Evolutionary conservation across 2,113 vertebrate genomes (phyloP).

Genomic region (Mormyrus iriodes): DNA sequence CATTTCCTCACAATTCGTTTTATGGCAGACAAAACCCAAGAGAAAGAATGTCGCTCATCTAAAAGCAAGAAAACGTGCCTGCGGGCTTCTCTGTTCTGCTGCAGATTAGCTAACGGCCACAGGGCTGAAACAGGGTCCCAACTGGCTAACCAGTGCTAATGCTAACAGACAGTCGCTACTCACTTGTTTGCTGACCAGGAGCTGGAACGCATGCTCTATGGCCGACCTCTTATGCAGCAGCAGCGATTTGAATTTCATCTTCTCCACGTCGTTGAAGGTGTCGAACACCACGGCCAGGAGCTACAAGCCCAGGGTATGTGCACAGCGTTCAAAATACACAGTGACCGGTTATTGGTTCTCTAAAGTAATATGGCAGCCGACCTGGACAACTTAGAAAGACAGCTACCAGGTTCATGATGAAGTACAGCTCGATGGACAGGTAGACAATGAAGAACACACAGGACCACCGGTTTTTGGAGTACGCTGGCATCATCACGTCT

Average conservation of each 20-base stretch:
- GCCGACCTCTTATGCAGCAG: constrained; percentile 89
- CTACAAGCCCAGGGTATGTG: constrained; percentile 43
- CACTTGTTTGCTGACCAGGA: constrained; percentile 84
- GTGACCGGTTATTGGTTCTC: neutral
- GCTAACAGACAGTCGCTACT: neutral
- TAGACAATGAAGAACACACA: constrained; percentile 98
- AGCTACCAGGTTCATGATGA: constrained; percentile 94
- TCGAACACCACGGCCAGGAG: constrained; percentile 96
- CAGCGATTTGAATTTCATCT: constrained; percentile 94
- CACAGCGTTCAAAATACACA: neutral
- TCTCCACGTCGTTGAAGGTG: constrained; percentile 93
- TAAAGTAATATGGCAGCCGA: neutral
- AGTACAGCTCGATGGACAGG: constrained; percentile 97
- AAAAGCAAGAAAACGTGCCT: neutral
- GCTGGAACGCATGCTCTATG: constrained; percentile 79
- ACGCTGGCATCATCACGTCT: constrained; percentile 98
- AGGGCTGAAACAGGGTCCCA: neutral
- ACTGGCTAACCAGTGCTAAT: neutral
- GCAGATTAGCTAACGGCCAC: neutral
- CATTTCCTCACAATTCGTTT: neutral
- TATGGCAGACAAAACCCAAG: neutral
- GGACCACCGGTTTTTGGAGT: constrained; percentile 87
- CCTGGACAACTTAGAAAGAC: neutral
- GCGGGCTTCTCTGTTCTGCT: neutral
- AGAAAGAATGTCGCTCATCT: neutral